These are phyloP conservation scores for Leucania comma DNA, from an alignment of 2,888 invertebrate species.

Conservation along the genomic window DNA sequence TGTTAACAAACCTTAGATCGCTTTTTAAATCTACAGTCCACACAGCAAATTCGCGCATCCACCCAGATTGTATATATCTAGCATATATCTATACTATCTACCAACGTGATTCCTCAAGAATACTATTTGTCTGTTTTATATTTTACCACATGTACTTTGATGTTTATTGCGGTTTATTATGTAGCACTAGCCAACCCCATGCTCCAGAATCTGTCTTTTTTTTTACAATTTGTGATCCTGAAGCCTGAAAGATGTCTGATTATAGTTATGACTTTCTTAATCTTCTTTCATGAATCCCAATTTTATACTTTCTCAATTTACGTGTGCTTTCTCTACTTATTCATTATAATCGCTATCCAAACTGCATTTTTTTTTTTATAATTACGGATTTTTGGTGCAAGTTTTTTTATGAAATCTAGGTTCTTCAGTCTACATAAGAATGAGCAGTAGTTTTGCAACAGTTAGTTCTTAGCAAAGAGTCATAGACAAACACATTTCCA, in stretches of 20 bases:
- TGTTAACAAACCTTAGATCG: too few species aligned
- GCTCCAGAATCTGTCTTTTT: too few species aligned
- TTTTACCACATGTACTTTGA: too few species aligned
- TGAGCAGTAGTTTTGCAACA: constrained; percentile 10
- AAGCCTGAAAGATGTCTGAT: neutral
- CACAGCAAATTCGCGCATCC: too few species aligned
- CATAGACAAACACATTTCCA: constrained; percentile 21
- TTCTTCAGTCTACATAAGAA: neutral
- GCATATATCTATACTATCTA: too few species aligned
- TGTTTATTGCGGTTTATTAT: too few species aligned
- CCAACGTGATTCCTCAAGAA: neutral
- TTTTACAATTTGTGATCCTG: neutral
- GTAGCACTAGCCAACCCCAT: too few species aligned
- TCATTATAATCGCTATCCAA: too few species aligned
- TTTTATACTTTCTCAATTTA: neutral
- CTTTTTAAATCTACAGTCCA: too few species aligned
- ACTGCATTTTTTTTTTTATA: neutral
- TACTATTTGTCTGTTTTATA: neutral
- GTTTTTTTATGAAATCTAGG: neutral
- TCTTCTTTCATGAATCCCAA: neutral
- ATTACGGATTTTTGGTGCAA: neutral
- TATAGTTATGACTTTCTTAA: neutral
- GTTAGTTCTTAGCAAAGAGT: neutral
- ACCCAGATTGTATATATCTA: neutral
- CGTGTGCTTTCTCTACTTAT: neutral